Evolutionary conservation across 2,113 vertebrate species (phyloP).

Genomic region (Sciurus niger): DNA sequence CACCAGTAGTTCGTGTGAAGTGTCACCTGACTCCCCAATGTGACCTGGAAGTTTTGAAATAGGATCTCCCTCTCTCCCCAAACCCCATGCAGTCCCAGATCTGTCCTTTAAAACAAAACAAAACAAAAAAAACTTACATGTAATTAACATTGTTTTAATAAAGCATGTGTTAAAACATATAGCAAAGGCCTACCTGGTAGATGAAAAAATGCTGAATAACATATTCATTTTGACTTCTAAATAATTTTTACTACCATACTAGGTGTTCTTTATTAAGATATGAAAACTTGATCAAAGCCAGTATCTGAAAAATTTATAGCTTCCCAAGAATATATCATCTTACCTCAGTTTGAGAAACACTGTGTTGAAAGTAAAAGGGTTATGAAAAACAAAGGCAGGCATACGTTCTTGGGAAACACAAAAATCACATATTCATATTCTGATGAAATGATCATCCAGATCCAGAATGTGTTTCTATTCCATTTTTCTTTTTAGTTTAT

Average conservation of each 20-base stretch:
- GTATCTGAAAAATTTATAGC: background rate
- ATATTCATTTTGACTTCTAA: conserved; percentile 44
- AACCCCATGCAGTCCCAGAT: background rate
- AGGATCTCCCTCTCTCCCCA: background rate
- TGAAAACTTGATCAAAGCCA: conserved; percentile 32
- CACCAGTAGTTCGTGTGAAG: background rate
- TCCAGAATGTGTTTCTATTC: conserved; percentile 30
- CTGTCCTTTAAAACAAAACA: conserved; percentile 31
- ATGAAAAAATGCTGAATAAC: conserved; percentile 27
- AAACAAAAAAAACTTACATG: background rate
- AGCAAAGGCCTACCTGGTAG: background rate
- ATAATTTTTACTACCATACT: background rate
- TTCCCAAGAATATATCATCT: conserved; percentile 24
- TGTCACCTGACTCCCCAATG: background rate
- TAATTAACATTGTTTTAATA: background rate
- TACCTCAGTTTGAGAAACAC: conserved; percentile 38
- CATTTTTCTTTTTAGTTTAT: conserved; percentile 38
- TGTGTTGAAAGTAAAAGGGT: conserved; percentile 6
- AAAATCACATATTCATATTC: background rate
- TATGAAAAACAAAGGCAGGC: background rate
- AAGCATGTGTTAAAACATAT: conserved; percentile 21
- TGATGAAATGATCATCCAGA: background rate
- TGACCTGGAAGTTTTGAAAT: conserved; percentile 31
- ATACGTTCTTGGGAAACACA: background rate
- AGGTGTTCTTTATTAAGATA: conserved; percentile 25